These are phyloP conservation scores for Cheilinus undulatus DNA, from an alignment of 2,113 vertebrate genomes.

Conservation along the genomic window DNA sequence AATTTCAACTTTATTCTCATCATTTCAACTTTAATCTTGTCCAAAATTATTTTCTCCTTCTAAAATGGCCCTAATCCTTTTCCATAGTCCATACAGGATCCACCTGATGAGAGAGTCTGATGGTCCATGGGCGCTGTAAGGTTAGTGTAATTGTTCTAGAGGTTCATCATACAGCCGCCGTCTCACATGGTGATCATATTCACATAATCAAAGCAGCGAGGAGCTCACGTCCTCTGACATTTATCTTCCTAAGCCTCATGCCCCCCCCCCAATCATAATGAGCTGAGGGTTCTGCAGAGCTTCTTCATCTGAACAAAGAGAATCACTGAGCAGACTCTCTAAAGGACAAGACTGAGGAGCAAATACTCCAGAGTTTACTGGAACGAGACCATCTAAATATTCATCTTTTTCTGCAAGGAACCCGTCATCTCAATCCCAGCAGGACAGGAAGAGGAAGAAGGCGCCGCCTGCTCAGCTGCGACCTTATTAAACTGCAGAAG, in stretches of 20 bases:
- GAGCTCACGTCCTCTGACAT: neutral
- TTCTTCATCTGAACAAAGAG: slow-evolving; percentile 18
- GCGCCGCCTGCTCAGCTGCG: neutral
- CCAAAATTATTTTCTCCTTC: no score
- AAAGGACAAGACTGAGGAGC: neutral
- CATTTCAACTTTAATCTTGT: no score
- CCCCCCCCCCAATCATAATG: neutral
- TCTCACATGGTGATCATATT: slow-evolving; percentile 7
- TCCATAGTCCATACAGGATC: no score
- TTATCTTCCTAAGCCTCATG: slow-evolving; percentile 7
- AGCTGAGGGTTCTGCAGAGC: slow-evolving; percentile 4
- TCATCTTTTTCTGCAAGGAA: slow-evolving; percentile 10
- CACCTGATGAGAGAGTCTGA: no score
- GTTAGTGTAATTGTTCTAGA: no score
- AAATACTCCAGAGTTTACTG: slow-evolving; percentile 15
- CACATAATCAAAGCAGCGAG: neutral
- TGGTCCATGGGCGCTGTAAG: no score
- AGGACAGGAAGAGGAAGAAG: slow-evolving; percentile 13
- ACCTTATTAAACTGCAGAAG: slow-evolving; percentile 32
- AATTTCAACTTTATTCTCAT: no score
- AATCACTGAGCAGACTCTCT: slow-evolving; percentile 19
- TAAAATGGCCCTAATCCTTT: no score
- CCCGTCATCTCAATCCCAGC: slow-evolving; percentile 30
- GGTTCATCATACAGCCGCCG: no score
- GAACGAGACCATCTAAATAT: slow-evolving; percentile 19